Conservation (phyloP, 2,797 vertebrate species). For the Tokudaia muenninki region DNA sequence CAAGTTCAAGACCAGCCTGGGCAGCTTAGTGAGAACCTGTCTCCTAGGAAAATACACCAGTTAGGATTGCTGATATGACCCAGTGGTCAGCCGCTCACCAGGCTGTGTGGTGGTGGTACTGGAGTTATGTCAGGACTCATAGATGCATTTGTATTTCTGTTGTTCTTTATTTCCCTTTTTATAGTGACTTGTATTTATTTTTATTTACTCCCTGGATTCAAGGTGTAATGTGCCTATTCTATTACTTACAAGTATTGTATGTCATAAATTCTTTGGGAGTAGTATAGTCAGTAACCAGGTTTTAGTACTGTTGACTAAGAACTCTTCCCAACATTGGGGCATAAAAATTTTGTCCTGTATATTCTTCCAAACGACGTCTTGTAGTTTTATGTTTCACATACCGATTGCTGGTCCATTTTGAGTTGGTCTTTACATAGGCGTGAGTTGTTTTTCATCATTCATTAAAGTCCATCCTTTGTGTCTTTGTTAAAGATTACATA, state of each 20-base stretch:
- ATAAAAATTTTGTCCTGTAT: constrained; percentile 33
- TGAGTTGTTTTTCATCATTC: constrained; percentile 21
- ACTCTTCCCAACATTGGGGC: neutral
- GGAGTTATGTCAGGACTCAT: constrained; percentile 16
- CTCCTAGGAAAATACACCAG: neutral
- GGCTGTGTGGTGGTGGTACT: neutral
- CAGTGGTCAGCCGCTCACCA: neutral
- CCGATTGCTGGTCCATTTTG: neutral
- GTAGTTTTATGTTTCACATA: constrained; percentile 15
- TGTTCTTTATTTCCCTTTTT: constrained; percentile 37
- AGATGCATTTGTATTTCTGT: neutral
- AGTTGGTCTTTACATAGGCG: neutral
- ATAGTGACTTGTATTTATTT: neutral
- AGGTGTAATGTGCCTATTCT: constrained; percentile 8
- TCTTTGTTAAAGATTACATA: constrained; percentile 25
- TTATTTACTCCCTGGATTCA: neutral
- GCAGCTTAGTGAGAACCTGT: neutral
- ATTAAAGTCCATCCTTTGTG: neutral
- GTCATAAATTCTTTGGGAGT: constrained; percentile 2
- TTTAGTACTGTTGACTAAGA: neutral
- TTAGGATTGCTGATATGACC: neutral
- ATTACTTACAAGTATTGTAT: neutral
- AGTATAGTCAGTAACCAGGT: neutral
- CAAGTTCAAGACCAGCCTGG: neutral
- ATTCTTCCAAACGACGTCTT: neutral